A percentile compares a stretch with the other conserved stretches of the same genome.
These are phyloP conservation scores for Aproaerema taeniolella DNA, from an alignment of 2,888 invertebrate species.

Conservation along the genomic window DNA sequence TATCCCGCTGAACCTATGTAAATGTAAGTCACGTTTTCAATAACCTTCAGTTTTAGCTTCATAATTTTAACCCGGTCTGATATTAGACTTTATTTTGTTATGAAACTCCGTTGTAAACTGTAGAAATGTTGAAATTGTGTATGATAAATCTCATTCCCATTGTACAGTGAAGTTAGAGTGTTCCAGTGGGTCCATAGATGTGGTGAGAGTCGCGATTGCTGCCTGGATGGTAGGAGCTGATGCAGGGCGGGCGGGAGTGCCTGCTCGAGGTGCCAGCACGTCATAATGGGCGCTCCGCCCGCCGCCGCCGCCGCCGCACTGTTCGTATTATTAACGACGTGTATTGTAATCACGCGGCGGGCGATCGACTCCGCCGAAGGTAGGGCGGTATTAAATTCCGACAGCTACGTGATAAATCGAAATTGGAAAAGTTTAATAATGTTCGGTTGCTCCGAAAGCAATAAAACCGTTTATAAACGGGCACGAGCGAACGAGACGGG, in stretches of 20 bases:
- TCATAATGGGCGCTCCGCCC: conserved; percentile 41
- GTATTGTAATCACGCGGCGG: conserved; percentile 77
- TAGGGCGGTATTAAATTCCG: conserved; percentile 78
- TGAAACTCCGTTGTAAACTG: conserved; percentile 45
- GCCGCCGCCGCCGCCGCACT: conserved; percentile 38
- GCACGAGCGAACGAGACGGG: conserved; percentile 73
- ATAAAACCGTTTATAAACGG: conserved; percentile 79
- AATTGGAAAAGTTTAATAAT: conserved; percentile 79
- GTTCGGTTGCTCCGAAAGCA: conserved; percentile 78
- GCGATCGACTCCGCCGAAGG: conserved; percentile 76
- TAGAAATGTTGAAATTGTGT: conserved; percentile 16
- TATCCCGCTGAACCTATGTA: conserved; percentile 63
- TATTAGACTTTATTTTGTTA: conserved; percentile 73
- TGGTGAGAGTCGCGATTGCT: no score
- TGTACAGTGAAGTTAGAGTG: no score
- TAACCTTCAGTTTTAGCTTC: conserved; percentile 76
- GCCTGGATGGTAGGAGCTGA: neutral
- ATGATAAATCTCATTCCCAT: no score
- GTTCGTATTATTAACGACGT: conserved; percentile 73
- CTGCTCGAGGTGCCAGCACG: conserved; percentile 16
- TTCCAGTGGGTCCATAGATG: no score
- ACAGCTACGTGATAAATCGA: conserved; percentile 79
- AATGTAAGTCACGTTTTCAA: conserved; percentile 77
- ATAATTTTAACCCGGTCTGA: conserved; percentile 72
- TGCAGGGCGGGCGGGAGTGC: neutral